phyloP scores from a whole-genome alignment of 2,888 invertebrate species.

The Seira musarum region DNA sequence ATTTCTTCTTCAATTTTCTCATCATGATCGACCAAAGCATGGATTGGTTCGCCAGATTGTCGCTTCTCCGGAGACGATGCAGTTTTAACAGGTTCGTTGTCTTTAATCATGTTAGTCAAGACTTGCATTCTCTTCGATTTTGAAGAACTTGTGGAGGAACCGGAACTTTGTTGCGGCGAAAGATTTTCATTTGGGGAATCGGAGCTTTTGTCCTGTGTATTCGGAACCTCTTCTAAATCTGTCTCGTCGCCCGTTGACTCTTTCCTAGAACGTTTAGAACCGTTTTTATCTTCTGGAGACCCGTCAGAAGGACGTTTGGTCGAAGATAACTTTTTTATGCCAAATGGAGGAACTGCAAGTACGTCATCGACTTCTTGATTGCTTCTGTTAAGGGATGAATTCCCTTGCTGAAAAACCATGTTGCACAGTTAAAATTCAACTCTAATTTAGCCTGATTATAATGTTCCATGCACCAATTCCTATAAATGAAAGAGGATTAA shows the following conservation, averaged over 20 bases:
- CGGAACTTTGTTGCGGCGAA: neutral
- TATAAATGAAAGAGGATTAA: no score
- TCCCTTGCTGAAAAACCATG: constrained; percentile 10
- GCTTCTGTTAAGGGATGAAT: no score
- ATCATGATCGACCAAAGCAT: neutral
- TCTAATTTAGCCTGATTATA: neutral
- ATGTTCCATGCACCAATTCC: no score
- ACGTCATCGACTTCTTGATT: neutral
- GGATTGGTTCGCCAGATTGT: no score
- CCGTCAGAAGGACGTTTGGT: constrained; percentile 42
- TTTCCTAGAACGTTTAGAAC: constrained; percentile 14
- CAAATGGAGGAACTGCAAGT: no score
- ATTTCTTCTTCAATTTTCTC: constrained; percentile 32
- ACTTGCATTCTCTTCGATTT: constrained; percentile 23
- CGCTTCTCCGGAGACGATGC: no score
- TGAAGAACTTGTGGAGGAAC: no score
- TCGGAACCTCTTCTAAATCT: neutral
- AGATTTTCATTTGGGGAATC: constrained; percentile 23
- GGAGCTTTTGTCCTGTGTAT: neutral
- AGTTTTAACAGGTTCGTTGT: no score
- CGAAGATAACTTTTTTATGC: no score
- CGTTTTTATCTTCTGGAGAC: constrained; percentile 33
- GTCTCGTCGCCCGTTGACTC: constrained; percentile 22
- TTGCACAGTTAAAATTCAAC: neutral
- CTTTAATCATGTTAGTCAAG: constrained; percentile 32